Evolutionary conservation across 2,113 vertebrate species (phyloP), one percentile per base, ranked within the genome.

Genomic region (Macrotis lagotis): DNA sequence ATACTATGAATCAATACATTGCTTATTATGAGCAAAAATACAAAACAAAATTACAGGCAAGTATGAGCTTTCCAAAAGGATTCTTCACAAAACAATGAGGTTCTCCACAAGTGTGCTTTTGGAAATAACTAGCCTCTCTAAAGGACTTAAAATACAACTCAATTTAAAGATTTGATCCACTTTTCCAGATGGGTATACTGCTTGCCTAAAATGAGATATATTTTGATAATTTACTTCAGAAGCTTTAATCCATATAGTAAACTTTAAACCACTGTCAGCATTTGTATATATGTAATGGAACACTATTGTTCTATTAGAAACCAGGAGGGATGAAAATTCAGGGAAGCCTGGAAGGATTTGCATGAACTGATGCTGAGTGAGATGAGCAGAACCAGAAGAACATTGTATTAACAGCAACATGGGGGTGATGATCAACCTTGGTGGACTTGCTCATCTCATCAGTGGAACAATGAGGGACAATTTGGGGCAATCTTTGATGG

Each of bases 141-240:
- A 22, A 19, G 3, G 91, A 28, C 93, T 95, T 96, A 97, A 93
- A 93, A 96, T 55, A 95, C 94, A 90, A 92, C 24, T 49, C 50
- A 93, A 51, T 95, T 94, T 94, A 90, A 47, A 95, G 90, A 90
- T 93, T 94, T 95, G 74, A 44, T 50, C 97, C 66, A 88, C 92
- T 2, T 26, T 24, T 49, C 94, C 51, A 51, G 92, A 90, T n/a
- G n/a, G 88, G 92, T 92, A 96, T n/a, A 83, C n/a, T 93, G 59
- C 96, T 94, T 14, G 48, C 26, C 26, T 92, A 95, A 49, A 90
- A 94, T 93, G 95, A 74, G 31, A 25, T 16, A 44, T 95, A 94
- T 59, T 74, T 51, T 90, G 91, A 91, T 92, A 91, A 96, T 95
- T 96, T 47, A 95, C 91, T 28, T 48, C 91, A 93, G 95, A 22